phyloP scores from a whole-genome alignment of 2,113 vertebrate species.

The Ibidorhyncha struthersii region DNA sequence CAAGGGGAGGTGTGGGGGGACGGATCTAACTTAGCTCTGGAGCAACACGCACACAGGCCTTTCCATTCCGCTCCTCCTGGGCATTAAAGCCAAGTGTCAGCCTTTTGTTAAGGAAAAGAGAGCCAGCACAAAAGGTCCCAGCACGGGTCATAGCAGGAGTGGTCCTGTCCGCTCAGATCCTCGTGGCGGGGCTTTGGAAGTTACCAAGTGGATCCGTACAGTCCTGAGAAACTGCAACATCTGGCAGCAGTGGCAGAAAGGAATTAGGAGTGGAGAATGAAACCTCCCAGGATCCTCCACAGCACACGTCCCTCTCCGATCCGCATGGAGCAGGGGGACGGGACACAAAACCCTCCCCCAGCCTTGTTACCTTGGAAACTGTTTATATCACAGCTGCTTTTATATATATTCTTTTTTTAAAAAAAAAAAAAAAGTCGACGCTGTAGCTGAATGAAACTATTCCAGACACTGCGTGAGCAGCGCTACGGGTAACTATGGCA shows the following conservation, averaged over 20 bases:
- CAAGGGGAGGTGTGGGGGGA: background rate
- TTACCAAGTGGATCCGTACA: background rate
- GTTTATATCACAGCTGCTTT: conserved; percentile 80
- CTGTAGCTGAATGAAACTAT: conserved; percentile 66
- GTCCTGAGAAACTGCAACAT: conserved; percentile 77
- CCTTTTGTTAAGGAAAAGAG: conserved; percentile 57
- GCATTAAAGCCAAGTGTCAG: background rate
- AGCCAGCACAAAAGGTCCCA: conserved; percentile 42
- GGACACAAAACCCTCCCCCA: conserved; percentile 73
- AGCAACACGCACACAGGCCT: background rate
- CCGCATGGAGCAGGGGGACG: conserved; percentile 67
- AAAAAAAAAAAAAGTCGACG: background rate
- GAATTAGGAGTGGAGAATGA: conserved; percentile 68
- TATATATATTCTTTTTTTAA: conserved; percentile 4
- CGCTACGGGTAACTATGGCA: conserved; percentile 80
- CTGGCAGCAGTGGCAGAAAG: conserved; percentile 80
- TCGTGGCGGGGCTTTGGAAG: background rate
- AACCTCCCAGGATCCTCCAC: conserved; percentile 78
- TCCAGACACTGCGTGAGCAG: conserved; percentile 72
- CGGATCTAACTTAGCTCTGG: conserved; percentile 12
- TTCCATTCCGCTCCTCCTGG: conserved; percentile 22
- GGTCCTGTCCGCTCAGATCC: background rate
- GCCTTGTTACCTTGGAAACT: conserved; percentile 81
- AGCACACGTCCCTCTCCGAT: conserved; percentile 63
- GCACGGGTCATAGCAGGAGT: conserved; percentile 30